Conservation (phyloP, 1,140 invertebrate species). For the Bombus fervidus region DNA sequence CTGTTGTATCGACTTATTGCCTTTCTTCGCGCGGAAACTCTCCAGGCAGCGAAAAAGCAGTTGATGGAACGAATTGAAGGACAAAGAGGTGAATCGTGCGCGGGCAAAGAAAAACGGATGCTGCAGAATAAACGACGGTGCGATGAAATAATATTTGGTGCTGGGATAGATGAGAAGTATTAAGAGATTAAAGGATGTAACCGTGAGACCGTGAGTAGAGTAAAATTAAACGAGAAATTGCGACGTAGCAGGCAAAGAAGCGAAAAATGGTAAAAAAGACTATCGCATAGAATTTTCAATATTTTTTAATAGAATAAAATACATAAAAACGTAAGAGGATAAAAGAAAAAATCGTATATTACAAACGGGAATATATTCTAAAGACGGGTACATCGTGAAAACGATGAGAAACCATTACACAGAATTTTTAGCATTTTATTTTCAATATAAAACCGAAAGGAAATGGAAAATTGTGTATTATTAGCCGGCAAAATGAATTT, state of each 20-base stretch:
- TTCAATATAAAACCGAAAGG: no score
- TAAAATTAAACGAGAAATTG: neutral
- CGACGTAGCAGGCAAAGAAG: neutral
- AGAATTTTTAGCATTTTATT: neutral
- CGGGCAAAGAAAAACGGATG: neutral
- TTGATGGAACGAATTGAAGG: neutral
- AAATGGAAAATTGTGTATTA: no score
- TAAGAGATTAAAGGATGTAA: conserved; percentile 20
- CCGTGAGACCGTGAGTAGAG: neutral
- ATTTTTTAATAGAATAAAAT: neutral
- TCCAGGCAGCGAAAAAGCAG: no score
- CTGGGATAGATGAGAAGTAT: neutral
- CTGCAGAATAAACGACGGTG: neutral
- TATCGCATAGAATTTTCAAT: neutral
- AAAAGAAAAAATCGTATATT: neutral
- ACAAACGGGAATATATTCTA: neutral
- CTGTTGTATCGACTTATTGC: conserved; percentile 12
- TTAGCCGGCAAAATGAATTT: no score
- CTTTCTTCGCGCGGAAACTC: neutral
- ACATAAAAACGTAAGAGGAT: neutral
- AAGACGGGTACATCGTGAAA: neutral
- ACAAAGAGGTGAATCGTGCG: neutral
- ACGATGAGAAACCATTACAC: neutral
- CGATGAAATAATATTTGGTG: conserved; percentile 10
- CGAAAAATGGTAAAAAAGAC: neutral